Evolutionary conservation across 2,888 invertebrate species (phyloP).

Genomic region (Smittia sp.): DNA sequence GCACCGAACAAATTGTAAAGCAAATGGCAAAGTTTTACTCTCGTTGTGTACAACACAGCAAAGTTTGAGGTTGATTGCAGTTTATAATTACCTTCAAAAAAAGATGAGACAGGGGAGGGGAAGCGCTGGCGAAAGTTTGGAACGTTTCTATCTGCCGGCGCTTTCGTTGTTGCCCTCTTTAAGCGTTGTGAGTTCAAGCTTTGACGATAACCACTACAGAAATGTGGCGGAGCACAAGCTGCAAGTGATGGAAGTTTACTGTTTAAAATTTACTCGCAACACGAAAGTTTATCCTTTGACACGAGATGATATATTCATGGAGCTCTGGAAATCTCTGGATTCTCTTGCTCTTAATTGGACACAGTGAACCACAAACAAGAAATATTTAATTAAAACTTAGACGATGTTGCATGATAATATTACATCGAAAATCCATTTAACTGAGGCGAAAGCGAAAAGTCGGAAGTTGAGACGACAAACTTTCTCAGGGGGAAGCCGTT

Average conservation of each 20-base stretch:
- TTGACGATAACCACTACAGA: too few species aligned
- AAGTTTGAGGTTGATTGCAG: conserved; percentile 14
- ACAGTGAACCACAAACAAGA: neutral
- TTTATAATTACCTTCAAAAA: conserved; percentile 10
- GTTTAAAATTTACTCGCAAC: too few species aligned
- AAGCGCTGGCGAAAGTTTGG: neutral
- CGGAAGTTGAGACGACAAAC: neutral
- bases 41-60: neutral
- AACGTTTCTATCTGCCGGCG: neutral
- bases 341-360: neutral
- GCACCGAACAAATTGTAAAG: neutral
- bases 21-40: neutral
- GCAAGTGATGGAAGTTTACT: too few species aligned
- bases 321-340: neutral
- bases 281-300: too few species aligned
- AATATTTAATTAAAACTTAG: conserved; percentile 3
- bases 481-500: neutral
- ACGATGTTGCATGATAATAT: neutral
- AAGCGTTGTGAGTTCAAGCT: too few species aligned
- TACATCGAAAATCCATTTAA: neutral
- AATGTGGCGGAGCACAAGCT: too few species aligned
- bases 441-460: neutral
- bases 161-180: too few species aligned
- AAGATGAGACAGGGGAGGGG: neutral
- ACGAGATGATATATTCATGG: neutral